A percentile compares a stretch with the other conserved stretches of the same genome.
These are phyloP conservation scores for Phymorhynchus buccinoides DNA, from an alignment of 1,140 invertebrate species.

Conservation along the genomic window DNA sequence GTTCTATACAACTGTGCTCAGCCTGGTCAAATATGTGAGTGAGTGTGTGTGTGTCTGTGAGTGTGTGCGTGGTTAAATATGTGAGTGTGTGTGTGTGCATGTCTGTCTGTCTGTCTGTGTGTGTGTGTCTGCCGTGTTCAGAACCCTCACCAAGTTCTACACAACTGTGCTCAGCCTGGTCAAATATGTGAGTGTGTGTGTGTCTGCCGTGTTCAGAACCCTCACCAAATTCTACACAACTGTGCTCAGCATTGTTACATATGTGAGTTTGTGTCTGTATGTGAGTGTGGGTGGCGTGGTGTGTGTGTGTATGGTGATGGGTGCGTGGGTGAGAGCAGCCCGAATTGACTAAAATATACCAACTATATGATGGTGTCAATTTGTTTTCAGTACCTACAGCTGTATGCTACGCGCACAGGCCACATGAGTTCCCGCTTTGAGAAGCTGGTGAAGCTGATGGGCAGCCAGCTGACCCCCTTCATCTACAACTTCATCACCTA, in stretches of 20 bases:
- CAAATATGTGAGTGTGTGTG: slow-evolving; percentile 68
- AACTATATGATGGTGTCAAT: not conserved
- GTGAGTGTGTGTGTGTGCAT: not conserved
- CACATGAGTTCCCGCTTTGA: slow-evolving; percentile 73
- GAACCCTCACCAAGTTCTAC: slow-evolving; percentile 69
- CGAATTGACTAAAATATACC: not conserved
- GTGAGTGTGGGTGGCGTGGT: no score
- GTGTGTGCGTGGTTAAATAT: no score
- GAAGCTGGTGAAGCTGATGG: slow-evolving; percentile 73
- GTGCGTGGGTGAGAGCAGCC: no score
- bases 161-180: slow-evolving; percentile 63
- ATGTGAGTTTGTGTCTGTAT: no score
- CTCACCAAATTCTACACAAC: no score
- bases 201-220: no score
- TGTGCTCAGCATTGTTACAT: no score
- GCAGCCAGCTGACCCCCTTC: slow-evolving; percentile 69
- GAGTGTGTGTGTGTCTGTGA: no score
- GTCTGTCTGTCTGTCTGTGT: not conserved
- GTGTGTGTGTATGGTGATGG: no score
- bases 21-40: slow-evolving; percentile 72
- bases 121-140: slow-evolving; percentile 61
- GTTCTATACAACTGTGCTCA: slow-evolving; percentile 67
- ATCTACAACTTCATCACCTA: slow-evolving; percentile 74
- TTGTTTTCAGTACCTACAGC: slow-evolving; percentile 69
- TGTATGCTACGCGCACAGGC: slow-evolving; percentile 62